Base-by-base conservation (phyloP, 2,888 invertebrate species). In the Oligia fasciuncula region DNA sequence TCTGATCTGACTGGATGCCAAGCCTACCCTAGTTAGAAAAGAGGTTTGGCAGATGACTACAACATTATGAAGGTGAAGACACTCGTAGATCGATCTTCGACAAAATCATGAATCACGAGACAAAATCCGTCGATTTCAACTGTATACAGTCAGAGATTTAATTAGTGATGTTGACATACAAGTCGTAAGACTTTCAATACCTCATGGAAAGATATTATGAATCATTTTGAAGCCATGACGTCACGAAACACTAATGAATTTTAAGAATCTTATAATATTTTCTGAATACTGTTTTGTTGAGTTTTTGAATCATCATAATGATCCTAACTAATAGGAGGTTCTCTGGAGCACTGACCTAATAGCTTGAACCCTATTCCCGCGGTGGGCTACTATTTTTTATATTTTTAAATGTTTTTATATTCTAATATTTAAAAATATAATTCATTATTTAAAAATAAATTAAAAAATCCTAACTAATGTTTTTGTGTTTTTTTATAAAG, bases 81-180 rank as follows among this genome's bases (percentile, higher is more conserved):
- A 65, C 23, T 65, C 65, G 19, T 9, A 19, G 0, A 23, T 19
- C 35, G 9, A 67, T 76, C 51, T 4, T 19, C 51, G 9, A 6
- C 46, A 13, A 57, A 5, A 46, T n/a, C 46, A 62, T 79, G 62
- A 84, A 54, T 81, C 85, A 81, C 35, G 4, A 0, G 4, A 66
- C 51, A 70, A 54, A 70, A 70, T 29, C 46, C 4, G 8, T 54
- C 13, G 19, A 66, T 71, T 23, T 29, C 14, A 49, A 62, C 46
- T 29, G 17, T 17, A 54, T 23, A 66, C 60, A 62, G 54, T 84
- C 66, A 54, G 23, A 62, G 29, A 54, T 49, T 54, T 29, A n/a
- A 49, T 49, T n/a, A n/a, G 11, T 19, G n/a, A 19, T 79, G 67
- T 63, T 79, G 85, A 84, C 60, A 67, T 40, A 54, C 19, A 54